Base-by-base conservation (phyloP, 2,888 invertebrate genomes). In the Embidobia sp. region DNA sequence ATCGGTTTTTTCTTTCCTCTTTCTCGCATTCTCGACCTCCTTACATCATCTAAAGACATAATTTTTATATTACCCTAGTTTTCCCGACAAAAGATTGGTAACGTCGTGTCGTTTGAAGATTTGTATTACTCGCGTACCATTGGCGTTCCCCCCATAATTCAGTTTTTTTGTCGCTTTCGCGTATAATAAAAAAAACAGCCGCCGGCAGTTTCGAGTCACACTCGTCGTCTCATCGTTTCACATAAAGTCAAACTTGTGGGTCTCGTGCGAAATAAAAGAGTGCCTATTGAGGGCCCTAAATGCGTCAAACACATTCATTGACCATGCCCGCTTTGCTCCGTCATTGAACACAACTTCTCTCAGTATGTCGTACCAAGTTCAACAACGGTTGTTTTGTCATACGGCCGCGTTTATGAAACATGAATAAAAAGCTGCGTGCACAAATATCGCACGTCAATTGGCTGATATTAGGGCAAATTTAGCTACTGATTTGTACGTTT, bases 221-320 rank as follows among this genome's bases (percentile, higher is more conserved):
- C 73, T 70, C 70, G 78, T 73, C 77, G 69, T 49, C 37, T 49
- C 64, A 18, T 40, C 55, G 51, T 42, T 59, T 63, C 42, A 44
- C 61, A 66, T 44, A 70, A 55, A 79, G 70, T 79, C 81, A 63
- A 81, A 69, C 61, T 61, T 77, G 79, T 79, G 76, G 81, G 82
- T 82, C 79, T 70, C 42, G n/a, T 48, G 37, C 51, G 63, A 83
- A 83, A 83, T 80, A 82, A 84, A 82, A 75, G 81, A 66, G 48
- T 11, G 61, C 73, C 57, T n/a, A 42, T 13, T 61, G 70, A 61
- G 72, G 59, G 72, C 70, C 48, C 81, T 83, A 82, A 83, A 57
- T 37, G 37, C 49, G 49, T 51, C 51, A 73, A 73, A 84, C 79
- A 82, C 73, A 77, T 76, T 79, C 69, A 79, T 79, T 79, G 69